These are phyloP conservation scores for Mythimna pallens DNA, from an alignment of 2,888 invertebrate genomes.

Conservation along the genomic window DNA sequence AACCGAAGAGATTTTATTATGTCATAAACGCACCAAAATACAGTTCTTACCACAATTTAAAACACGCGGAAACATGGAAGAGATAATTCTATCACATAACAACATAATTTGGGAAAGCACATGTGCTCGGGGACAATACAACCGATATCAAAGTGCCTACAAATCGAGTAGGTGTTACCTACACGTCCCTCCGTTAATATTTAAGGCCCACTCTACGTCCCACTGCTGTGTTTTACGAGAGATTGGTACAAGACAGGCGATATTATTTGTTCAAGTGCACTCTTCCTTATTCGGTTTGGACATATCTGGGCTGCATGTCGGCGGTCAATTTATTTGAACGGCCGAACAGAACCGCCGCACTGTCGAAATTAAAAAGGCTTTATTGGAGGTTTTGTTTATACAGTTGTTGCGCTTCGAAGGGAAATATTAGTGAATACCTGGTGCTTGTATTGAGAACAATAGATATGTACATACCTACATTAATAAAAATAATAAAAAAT, in stretches of 20 bases:
- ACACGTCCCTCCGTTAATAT: slow-evolving; percentile 69
- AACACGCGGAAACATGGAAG: slow-evolving; percentile 2
- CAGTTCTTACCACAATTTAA: slow-evolving; percentile 14
- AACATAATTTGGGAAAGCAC: slow-evolving; percentile 57
- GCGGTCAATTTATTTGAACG: slow-evolving; percentile 67
- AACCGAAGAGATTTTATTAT: slow-evolving; percentile 35
- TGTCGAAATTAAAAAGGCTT: slow-evolving; percentile 67
- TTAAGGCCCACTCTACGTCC: slow-evolving; percentile 74
- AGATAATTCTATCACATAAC: slow-evolving; percentile 24
- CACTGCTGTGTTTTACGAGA: slow-evolving; percentile 74
- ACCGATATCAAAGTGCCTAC: slow-evolving; percentile 62
- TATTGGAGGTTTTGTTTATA: slow-evolving; percentile 59
- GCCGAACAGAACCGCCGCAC: slow-evolving; percentile 52
- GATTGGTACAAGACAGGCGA: slow-evolving; percentile 73
- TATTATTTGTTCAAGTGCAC: slow-evolving; percentile 85
- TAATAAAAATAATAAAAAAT: too few relatives aligned
- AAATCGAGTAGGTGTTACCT: slow-evolving; percentile 73
- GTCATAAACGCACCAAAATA: slow-evolving; percentile 45
- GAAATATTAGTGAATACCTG: slow-evolving; percentile 36
- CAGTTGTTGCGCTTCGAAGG: slow-evolving; percentile 51
- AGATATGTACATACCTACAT: background rate
- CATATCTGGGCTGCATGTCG: slow-evolving; percentile 65
- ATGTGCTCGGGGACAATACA: slow-evolving; percentile 57
- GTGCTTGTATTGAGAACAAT: slow-evolving; percentile 28
- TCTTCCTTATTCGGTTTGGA: slow-evolving; percentile 78